Evolutionary conservation across 2,888 invertebrate species (phyloP).

Genomic region (Hesperia comma): DNA sequence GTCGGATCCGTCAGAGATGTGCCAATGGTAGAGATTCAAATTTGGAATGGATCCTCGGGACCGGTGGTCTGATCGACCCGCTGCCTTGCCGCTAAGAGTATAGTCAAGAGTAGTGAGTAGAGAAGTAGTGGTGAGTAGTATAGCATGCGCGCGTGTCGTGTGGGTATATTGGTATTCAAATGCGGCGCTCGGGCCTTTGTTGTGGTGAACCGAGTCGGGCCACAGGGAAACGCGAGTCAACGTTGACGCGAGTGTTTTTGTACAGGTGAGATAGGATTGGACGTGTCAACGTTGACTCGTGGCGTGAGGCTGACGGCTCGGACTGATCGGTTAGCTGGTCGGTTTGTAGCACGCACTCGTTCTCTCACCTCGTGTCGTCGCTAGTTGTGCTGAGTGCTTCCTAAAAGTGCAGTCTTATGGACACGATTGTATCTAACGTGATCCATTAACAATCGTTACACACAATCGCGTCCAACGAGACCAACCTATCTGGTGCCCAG

Average conservation of each 20-base stretch:
- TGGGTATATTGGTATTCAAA: conserved; percentile 87
- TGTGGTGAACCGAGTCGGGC: conserved; percentile 60
- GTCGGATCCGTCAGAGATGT: conserved; percentile 62
- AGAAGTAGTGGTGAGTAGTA: conserved; percentile 80
- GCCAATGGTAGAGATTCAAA: conserved; percentile 57
- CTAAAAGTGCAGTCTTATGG: conserved; percentile 74
- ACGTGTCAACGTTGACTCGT: conserved; percentile 12
- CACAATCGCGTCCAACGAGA: conserved; percentile 61
- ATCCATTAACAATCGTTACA: not conserved
- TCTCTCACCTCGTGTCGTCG: conserved; percentile 83
- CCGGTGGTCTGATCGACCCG: conserved; percentile 66
- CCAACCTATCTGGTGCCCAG: conserved; percentile 81
- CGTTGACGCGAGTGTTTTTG: conserved; percentile 1
- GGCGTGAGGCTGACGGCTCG: conserved; percentile 34
- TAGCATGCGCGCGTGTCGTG: conserved; percentile 83
- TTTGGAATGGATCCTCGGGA: conserved; percentile 74
- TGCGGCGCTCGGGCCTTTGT: conserved; percentile 84
- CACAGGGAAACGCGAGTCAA: conserved; percentile 29
- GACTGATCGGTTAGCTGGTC: conserved; percentile 39
- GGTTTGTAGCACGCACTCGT: conserved; percentile 74
- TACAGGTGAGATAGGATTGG: not conserved
- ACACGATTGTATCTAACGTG: conserved; percentile 52
- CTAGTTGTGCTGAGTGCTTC: conserved; percentile 80
- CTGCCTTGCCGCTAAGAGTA: conserved; percentile 78
- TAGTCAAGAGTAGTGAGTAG: conserved; percentile 79